Percentiles rank a stretch among this genome's conserved stretches.
Conservation (phyloP, 2,888 invertebrate genomes). For the Pyrochroa serraticornis region DNA sequence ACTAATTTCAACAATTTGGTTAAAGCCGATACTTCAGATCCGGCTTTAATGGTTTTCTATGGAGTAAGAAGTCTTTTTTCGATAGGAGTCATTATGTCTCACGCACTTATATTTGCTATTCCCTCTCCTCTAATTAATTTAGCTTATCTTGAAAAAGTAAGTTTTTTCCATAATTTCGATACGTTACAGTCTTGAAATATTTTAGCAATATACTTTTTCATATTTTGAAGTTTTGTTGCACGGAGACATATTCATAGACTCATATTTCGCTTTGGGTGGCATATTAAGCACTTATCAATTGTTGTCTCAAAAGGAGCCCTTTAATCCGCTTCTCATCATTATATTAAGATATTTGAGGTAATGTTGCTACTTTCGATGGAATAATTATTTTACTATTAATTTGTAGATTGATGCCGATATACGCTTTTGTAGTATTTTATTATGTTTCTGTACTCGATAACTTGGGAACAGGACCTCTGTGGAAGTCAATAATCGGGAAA, state of each 20-base stretch:
- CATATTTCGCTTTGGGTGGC: conserved; percentile 66
- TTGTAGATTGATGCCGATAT: conserved; percentile 57
- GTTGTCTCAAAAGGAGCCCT: conserved; percentile 50
- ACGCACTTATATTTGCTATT: not conserved
- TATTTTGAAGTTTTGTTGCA: conserved; percentile 57
- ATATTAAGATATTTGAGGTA: conserved; percentile 65
- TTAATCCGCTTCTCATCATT: conserved; percentile 59
- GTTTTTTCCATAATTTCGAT: too few relatives aligned
- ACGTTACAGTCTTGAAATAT: not conserved
- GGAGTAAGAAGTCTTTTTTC: not conserved
- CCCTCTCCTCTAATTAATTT: not conserved
- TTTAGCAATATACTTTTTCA: not conserved
- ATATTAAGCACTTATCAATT: conserved; percentile 60
- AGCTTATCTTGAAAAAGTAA: not conserved
- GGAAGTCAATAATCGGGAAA: conserved; percentile 60
- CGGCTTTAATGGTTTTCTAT: not conserved
- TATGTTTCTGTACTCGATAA: conserved; percentile 62
- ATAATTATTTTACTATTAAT: not conserved
- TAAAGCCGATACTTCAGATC: not conserved
- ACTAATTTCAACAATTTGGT: not conserved
- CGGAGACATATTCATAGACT: conserved; percentile 66
- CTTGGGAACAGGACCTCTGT: conserved; percentile 66
- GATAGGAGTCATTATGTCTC: not conserved
- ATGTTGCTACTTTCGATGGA: conserved; percentile 22
- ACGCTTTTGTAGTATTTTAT: conserved; percentile 64